phyloP scores from a whole-genome alignment of 2,888 invertebrate genomes.

The Trypoxylon attenuatum region DNA sequence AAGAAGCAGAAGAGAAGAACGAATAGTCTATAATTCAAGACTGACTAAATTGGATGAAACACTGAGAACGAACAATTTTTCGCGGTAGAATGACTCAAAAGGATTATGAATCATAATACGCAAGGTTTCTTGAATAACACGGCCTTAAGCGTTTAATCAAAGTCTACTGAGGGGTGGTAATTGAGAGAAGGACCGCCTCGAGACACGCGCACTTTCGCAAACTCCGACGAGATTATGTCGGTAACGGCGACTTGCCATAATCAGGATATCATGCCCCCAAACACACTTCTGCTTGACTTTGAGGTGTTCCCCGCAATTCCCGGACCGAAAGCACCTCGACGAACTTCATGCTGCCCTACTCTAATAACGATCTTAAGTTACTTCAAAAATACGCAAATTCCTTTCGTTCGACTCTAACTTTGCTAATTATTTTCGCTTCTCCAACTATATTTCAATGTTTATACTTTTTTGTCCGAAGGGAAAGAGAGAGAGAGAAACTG shows the following conservation, averaged over 20 bases:
- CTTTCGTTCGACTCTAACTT: too few relatives aligned
- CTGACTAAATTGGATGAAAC: background rate
- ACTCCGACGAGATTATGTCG: constrained; percentile 33
- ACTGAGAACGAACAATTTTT: background rate
- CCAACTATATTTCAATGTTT: too few relatives aligned
- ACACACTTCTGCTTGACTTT: constrained; percentile 14
- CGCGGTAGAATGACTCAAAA: background rate
- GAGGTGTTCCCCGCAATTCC: background rate
- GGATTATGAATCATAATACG: background rate
- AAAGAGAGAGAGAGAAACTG: too few relatives aligned
- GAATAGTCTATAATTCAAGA: too few relatives aligned
- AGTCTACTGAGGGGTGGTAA: constrained; percentile 10
- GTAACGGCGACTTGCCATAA: constrained; percentile 28
- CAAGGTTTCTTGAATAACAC: constrained; percentile 19
- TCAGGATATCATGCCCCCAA: constrained; percentile 17
- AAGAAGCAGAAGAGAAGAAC: too few relatives aligned
- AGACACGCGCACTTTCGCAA: constrained; percentile 11
- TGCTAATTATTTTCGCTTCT: too few relatives aligned
- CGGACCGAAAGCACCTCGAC: too few relatives aligned
- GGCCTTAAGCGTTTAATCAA: constrained; percentile 30
- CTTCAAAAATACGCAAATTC: too few relatives aligned
- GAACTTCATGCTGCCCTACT: too few relatives aligned
- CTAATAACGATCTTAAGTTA: too few relatives aligned
- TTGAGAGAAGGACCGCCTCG: constrained; percentile 9
- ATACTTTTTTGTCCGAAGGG: too few relatives aligned